Evolutionary conservation across 2,888 invertebrate genomes (phyloP).

Genomic region (Melieria omissa): DNA sequence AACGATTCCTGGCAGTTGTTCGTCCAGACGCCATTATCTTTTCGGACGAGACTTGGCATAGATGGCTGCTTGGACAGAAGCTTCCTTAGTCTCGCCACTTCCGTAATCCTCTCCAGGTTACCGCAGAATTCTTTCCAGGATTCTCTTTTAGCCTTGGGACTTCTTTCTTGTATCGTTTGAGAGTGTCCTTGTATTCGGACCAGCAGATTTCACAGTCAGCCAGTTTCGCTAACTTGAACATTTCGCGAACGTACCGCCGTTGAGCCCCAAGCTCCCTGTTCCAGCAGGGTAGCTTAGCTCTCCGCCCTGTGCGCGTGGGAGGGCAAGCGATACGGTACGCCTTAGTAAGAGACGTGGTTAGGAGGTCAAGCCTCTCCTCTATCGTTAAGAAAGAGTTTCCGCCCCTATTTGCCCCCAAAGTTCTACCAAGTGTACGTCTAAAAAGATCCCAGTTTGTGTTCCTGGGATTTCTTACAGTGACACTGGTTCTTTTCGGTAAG

Average conservation of each 20-base stretch:
- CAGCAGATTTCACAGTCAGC: neutral
- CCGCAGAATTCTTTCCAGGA: neutral
- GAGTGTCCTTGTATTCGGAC: neutral
- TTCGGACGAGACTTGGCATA: neutral
- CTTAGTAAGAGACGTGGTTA: too few relatives aligned
- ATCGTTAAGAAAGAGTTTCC: neutral
- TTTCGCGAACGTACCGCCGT: neutral
- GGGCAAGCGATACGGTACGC: too few relatives aligned
- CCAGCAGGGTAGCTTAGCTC: too few relatives aligned
- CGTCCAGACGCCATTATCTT: neutral
- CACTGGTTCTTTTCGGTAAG: too few relatives aligned
- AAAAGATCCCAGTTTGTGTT: neutral
- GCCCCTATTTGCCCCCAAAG: too few relatives aligned
- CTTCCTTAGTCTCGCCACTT: conserved; percentile 8
- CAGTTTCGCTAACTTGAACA: neutral
- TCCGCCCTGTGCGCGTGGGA: too few relatives aligned
- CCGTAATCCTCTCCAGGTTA: neutral
- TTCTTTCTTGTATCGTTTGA: neutral
- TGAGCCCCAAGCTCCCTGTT: too few relatives aligned
- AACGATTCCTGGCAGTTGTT: neutral
- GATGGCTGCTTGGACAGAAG: conserved; percentile 9
- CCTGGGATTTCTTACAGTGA: neutral
- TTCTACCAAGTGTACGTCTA: neutral
- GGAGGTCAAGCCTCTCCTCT: too few relatives aligned
- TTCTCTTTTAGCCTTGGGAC: neutral